Evolutionary conservation across 2,888 invertebrate genomes (phyloP).

Genomic region (Tipula confusa): DNA sequence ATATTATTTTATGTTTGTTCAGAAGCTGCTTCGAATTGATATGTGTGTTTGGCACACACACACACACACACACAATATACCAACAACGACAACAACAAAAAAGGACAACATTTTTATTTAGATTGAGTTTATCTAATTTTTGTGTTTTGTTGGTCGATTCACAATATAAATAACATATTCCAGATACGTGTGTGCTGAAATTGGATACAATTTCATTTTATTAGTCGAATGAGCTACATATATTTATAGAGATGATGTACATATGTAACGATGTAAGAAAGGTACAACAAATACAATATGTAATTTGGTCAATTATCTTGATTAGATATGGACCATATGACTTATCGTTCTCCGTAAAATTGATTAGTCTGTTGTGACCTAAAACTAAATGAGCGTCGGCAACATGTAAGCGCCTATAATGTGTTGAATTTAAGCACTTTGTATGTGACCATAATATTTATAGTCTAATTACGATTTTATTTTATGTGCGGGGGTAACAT

Average conservation of each 20-base stretch:
- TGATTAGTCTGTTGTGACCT: neutral
- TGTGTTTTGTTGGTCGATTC: neutral
- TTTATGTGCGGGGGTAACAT: neutral
- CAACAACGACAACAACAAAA: neutral
- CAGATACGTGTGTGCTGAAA: neutral
- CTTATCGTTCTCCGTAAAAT: neutral
- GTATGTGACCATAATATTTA: neutral
- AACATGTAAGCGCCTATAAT: neutral
- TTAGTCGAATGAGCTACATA: neutral
- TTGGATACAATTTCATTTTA: neutral
- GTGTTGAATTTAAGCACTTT: neutral
- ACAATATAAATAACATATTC: neutral
- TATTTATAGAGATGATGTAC: too few species aligned
- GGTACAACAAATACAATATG: neutral
- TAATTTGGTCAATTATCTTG: constrained; percentile 9
- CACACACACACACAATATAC: too few species aligned
- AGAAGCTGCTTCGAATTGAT: neutral
- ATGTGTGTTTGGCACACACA: neutral
- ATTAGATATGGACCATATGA: constrained; percentile 8
- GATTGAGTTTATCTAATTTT: neutral
- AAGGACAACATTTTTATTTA: neutral
- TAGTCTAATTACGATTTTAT: neutral
- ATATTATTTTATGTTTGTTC: neutral
- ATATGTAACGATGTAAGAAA: neutral
- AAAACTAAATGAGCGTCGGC: neutral